Conservation (phyloP, 2,113 vertebrate species). For the Centropus bengalensis region DNA sequence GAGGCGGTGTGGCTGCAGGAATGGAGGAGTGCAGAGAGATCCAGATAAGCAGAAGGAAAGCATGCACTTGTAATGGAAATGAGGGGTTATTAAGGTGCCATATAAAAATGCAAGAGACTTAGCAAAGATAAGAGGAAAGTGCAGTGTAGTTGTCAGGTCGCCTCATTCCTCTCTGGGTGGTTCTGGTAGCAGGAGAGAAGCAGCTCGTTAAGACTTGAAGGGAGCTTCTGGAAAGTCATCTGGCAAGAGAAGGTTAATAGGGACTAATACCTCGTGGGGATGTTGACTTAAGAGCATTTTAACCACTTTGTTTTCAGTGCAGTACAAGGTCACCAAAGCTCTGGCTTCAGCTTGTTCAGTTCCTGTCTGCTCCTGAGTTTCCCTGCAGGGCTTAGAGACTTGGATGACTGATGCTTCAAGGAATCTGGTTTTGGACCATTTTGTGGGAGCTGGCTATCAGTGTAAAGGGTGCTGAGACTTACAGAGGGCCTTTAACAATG, state of each 20-base stretch:
- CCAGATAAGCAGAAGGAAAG: conserved; percentile 66
- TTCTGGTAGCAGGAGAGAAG: conserved; percentile 8
- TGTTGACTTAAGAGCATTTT: conserved; percentile 12
- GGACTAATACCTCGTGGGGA: not conserved
- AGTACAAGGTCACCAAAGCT: not conserved
- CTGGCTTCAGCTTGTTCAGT: not conserved
- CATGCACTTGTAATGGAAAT: conserved; percentile 76
- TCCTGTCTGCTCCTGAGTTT: not conserved
- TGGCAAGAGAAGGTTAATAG: not conserved
- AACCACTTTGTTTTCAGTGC: not conserved
- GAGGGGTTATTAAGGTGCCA: conserved; percentile 76
- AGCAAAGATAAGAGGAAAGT: conserved; percentile 45
- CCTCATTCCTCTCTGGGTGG: conserved; percentile 54
- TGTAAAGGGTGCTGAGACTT: not conserved
- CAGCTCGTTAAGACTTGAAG: conserved; percentile 2
- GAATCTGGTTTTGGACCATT: not conserved
- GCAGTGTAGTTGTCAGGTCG: conserved; percentile 33
- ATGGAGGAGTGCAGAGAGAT: conserved; percentile 45
- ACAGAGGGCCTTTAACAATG: not conserved
- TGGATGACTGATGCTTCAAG: not conserved
- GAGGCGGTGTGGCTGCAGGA: conserved; percentile 36
- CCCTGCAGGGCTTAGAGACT: not conserved
- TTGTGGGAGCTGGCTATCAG: accelerated
- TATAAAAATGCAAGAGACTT: conserved; percentile 71
- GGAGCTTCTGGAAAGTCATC: conserved; percentile 38